Conservation (phyloP, 1,140 invertebrate species). For the Scaptomyza hsui region DNA sequence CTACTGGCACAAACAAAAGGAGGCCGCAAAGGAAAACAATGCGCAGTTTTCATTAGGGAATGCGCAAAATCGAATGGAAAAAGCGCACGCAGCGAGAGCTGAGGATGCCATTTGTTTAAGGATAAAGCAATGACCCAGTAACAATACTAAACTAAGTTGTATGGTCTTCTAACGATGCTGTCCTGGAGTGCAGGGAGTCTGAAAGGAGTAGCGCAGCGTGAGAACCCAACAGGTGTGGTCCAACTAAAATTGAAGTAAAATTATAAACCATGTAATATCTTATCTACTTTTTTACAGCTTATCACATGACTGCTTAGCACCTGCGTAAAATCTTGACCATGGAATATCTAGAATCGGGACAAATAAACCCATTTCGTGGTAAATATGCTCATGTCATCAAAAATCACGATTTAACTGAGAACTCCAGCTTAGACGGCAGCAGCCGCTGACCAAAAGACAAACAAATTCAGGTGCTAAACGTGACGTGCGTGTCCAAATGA, state of each 20-base stretch:
- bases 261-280: conserved; percentile 9
- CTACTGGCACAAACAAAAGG: conserved; percentile 27
- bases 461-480: conserved; percentile 60
- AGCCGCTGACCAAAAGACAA: conserved; percentile 27
- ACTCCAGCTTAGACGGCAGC: conserved; percentile 13
- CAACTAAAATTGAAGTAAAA: not conserved
- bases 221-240: conserved; percentile 45
- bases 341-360: conserved; percentile 33
- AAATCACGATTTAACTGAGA: conserved; percentile 64
- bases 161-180: conserved; percentile 31
- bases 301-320: conserved; percentile 60
- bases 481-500: conserved; percentile 68
- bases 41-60: conserved; percentile 17
- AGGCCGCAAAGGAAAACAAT: conserved; percentile 15
- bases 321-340: conserved; percentile 47
- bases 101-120: conserved; percentile 33
- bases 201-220: conserved; percentile 21
- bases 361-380: conserved; percentile 77
- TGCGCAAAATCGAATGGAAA: conserved; percentile 44
- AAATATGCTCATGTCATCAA: conserved; percentile 72
- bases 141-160: conserved; percentile 40
- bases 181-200: conserved; percentile 3
- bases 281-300: conserved; percentile 38
- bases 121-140: not conserved
- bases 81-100: conserved; percentile 48